A percentile compares a stretch with the other conserved stretches of the same genome.
These are phyloP conservation scores for Spondyliosoma cantharus DNA, from an alignment of 2,797 vertebrate genomes.

Conservation along the genomic window DNA sequence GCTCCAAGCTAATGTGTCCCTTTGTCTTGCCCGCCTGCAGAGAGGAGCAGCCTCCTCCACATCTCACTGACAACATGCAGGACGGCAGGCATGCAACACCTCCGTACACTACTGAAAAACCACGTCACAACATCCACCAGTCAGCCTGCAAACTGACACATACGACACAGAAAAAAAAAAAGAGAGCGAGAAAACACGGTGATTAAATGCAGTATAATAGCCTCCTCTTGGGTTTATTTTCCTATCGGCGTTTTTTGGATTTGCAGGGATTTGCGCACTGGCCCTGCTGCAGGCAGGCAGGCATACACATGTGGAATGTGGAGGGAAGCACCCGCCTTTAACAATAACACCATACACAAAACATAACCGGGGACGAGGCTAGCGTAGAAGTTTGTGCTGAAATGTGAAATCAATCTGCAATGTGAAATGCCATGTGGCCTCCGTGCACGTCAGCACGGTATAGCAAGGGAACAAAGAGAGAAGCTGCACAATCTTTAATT, in stretches of 20 bases:
- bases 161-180: too few relatives aligned
- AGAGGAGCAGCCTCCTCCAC: constrained; percentile 54
- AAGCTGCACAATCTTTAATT: constrained; percentile 9
- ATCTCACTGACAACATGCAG: constrained; percentile 49
- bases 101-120: background rate
- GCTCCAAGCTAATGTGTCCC: constrained; percentile 55
- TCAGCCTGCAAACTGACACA: background rate
- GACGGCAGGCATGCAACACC: constrained; percentile 33
- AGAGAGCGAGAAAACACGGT: too few relatives aligned
- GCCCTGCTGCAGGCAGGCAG: constrained; percentile 51
- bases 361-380: constrained; percentile 34
- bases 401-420: constrained; percentile 37
- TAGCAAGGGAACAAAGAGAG: constrained; percentile 48
- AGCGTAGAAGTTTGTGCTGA: constrained; percentile 40
- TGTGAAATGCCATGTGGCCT: constrained; percentile 51
- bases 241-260: constrained; percentile 15
- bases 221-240: constrained; percentile 9
- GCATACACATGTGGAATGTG: constrained; percentile 75
- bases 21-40: constrained; percentile 58
- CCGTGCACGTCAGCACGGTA: constrained; percentile 23
- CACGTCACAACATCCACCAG: constrained; percentile 17
- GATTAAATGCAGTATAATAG: background rate
- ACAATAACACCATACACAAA: constrained; percentile 64
- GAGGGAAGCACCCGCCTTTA: constrained; percentile 66
- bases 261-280: constrained; percentile 58